Conservation (phyloP, 2,113 vertebrate species). For the Bambusicola thoracicus region DNA sequence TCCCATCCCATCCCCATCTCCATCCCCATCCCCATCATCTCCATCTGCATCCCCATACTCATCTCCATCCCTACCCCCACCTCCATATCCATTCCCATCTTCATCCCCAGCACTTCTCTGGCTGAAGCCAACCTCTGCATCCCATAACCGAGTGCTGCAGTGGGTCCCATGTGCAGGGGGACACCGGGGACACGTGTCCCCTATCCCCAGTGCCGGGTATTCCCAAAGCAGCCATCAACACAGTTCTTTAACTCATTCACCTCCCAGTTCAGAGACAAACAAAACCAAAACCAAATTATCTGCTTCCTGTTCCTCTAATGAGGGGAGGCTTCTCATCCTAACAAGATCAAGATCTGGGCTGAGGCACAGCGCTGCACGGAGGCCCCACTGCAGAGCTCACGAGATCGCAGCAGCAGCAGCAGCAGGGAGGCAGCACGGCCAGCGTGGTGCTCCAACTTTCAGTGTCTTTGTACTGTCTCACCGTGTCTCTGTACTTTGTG, state of each 20-base stretch:
- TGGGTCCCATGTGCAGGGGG: not conserved
- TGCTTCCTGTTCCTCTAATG: conserved; percentile 34
- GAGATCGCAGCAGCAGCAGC: not conserved
- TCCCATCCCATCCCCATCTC: not conserved
- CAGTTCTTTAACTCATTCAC: not conserved
- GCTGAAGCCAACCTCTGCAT: not conserved
- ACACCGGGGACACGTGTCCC: not conserved
- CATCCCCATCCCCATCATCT: not conserved
- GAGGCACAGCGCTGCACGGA: not conserved
- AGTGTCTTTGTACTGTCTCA: fast-evolving
- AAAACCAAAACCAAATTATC: conserved; percentile 37
- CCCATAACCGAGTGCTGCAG: not conserved
- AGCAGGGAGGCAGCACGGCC: not conserved
- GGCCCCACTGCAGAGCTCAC: not conserved
- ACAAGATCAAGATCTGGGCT: conserved; percentile 20
- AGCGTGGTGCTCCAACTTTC: too few species aligned
- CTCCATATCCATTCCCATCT: not conserved
- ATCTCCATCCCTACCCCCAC: fast-evolving
- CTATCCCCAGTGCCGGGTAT: not conserved
- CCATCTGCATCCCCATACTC: not conserved
- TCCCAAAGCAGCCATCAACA: not conserved
- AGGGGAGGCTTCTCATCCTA: not conserved
- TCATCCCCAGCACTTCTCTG: not conserved
- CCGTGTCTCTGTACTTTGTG: not conserved
- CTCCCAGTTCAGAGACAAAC: not conserved